Percentiles rank a stretch among this genome's conserved stretches.
Conservation (phyloP, 2,113 vertebrate genomes). For the Blennius ocellaris region DNA sequence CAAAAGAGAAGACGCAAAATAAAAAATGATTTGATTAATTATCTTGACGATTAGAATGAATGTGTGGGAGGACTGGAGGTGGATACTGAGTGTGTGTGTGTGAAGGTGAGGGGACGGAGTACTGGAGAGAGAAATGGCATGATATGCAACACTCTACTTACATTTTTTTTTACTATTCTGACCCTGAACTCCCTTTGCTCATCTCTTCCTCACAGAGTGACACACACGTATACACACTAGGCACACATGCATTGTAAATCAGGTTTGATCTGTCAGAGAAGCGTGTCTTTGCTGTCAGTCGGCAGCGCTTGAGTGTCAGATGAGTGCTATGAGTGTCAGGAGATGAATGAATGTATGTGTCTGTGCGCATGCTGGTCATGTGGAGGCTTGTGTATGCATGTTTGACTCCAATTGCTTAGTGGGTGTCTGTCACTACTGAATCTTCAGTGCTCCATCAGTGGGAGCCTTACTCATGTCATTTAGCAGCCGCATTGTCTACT, state of each 20-base stretch:
- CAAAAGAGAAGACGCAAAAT: constrained; percentile 25
- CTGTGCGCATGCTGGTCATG: constrained; percentile 25
- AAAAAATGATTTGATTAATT: constrained; percentile 60
- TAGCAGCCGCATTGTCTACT: constrained; percentile 56
- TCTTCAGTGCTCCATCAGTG: constrained; percentile 54
- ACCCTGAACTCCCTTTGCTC: constrained; percentile 62
- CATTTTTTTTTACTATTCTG: constrained; percentile 75
- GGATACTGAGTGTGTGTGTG: constrained; percentile 6
- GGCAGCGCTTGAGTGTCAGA: constrained; percentile 71
- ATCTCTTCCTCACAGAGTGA: constrained; percentile 42
- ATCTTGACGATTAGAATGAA: constrained; percentile 40
- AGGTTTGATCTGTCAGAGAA: constrained; percentile 77
- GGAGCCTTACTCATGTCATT: constrained; percentile 46
- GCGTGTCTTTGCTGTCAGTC: constrained; percentile 74
- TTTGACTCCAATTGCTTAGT: constrained; percentile 63
- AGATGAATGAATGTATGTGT: constrained; percentile 53
- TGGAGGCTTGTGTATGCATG: constrained; percentile 22
- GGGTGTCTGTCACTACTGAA: constrained; percentile 53
- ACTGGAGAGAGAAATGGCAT: constrained; percentile 60
- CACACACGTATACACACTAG: constrained; percentile 28
- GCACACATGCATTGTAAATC: constrained; percentile 71
- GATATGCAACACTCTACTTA: constrained; percentile 70
- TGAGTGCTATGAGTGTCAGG: constrained; percentile 70
- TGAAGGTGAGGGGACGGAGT: neutral
- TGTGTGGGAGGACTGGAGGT: constrained; percentile 30